Evolutionary conservation across 2,797 vertebrate species (phyloP).

Genomic region (Helicolenus hilgendorfi): DNA sequence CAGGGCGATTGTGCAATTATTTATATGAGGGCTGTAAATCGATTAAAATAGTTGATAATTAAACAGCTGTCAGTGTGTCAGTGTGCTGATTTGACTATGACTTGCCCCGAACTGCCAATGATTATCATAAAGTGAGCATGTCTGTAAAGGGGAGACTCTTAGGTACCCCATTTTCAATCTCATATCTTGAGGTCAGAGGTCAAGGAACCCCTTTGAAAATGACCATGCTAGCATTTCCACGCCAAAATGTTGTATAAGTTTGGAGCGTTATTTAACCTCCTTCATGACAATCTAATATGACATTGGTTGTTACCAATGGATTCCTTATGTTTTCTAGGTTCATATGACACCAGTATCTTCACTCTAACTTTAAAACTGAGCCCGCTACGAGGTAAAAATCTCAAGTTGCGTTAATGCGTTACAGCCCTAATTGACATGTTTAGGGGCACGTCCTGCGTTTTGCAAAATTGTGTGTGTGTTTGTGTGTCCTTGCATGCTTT

Average conservation of each 20-base stretch:
- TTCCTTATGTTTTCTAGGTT: background rate
- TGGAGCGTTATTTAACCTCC: background rate
- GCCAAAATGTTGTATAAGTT: background rate
- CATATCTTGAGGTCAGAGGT: background rate
- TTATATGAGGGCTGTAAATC: background rate
- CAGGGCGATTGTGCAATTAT: constrained; percentile 6
- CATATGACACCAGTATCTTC: background rate
- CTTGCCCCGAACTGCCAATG: too few relatives aligned
- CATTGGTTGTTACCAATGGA: background rate
- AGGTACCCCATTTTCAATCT: background rate
- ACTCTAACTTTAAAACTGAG: background rate
- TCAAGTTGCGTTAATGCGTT: background rate
- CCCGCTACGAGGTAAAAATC: too few relatives aligned
- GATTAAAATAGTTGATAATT: background rate
- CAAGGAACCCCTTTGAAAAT: background rate
- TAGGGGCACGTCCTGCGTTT: background rate
- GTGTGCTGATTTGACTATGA: too few relatives aligned
- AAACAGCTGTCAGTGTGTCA: too few relatives aligned
- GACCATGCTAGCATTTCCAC: too few relatives aligned
- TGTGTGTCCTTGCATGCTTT: background rate
- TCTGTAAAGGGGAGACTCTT: too few relatives aligned
- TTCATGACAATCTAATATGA: background rate
- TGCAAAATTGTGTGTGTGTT: background rate
- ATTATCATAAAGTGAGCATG: too few relatives aligned
- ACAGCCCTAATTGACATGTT: background rate